Base-by-base conservation (phyloP, 2,888 invertebrate species). In the Aphodius sticticus region DNA sequence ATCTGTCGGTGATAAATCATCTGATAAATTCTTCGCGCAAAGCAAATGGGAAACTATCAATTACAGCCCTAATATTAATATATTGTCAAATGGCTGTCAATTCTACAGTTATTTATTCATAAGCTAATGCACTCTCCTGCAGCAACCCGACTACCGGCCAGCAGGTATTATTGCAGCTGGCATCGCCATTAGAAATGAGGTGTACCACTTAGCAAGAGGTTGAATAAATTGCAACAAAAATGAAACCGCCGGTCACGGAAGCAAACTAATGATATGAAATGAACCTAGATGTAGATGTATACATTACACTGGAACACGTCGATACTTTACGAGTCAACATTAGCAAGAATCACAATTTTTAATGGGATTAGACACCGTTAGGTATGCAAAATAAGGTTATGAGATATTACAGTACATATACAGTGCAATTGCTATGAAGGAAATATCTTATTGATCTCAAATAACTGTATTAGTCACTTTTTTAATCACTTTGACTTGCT, bases 51-150 rank as follows among this genome's bases (percentile, higher is more conserved):
- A 53, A 53, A 53, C 76, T 76, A 80, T 81, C 37, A 80, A 76
- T 79, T 81, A 79, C 79, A 69, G 35, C 76, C 79, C 74, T 81
- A 81, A 78, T 75, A 81, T 79, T 76, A 81, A 82, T 81, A 79
- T 80, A 80, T 82, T 80, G 77, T 76, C 79, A 76, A 37, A 72
- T 70, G 35, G 36, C 76, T 80, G 78, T 79, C 79, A 76, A 76
- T 81, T 81, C 82, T 82, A 81, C 81, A 82, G 83, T 81, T 82
- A 83, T 82, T 83, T 82, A 81, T 80, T 79, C 53, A 70, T 16
- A 35, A 79, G 78, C 77, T 81, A 82, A 82, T 80, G 77, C 74
- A 35, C n/a, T 37, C 26, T 37, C 26, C 37, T 74, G 35, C 74
- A 37, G 35, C 74, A 37, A 74, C 74, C 35, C 26, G 74, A 74